Percentiles rank a stretch among this genome's conserved stretches.
Conservation (phyloP, 2,797 vertebrate genomes). For the Chloroceryle inda region DNA sequence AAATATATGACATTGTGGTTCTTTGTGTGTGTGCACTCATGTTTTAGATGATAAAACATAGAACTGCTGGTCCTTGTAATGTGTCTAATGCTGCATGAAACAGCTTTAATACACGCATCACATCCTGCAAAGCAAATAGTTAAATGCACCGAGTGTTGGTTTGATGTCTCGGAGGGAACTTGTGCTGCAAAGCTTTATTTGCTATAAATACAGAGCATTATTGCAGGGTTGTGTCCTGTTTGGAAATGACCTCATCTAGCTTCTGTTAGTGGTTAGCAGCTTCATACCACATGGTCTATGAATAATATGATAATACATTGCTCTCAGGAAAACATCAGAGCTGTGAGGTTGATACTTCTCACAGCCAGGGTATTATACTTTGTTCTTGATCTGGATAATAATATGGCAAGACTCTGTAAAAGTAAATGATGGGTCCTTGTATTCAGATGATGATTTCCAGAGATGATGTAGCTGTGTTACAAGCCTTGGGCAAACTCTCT, state of each 20-base stretch:
- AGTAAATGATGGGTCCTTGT: not conserved
- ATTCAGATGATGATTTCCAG: not conserved
- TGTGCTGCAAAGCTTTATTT: not conserved
- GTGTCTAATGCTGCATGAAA: not conserved
- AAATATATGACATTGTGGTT: not conserved
- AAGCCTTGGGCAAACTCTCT: not conserved
- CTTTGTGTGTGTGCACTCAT: not conserved
- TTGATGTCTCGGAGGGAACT: not conserved
- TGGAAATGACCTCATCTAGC: conserved; percentile 77
- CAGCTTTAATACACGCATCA: not conserved
- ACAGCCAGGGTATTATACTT: not conserved
- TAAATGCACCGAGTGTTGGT: not conserved
- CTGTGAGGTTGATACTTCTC: not conserved
- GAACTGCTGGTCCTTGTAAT: not conserved
- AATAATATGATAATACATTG: not conserved
- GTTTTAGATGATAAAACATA: not conserved
- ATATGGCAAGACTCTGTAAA: not conserved
- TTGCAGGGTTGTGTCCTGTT: conserved; percentile 76
- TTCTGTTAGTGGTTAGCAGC: conserved; percentile 76
- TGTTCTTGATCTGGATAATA: not conserved
- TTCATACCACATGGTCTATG: conserved; percentile 36
- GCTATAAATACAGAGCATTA: conserved; percentile 72
- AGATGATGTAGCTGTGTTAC: not conserved
- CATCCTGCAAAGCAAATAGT: not conserved
- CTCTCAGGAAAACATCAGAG: conserved; percentile 12